Conservation (phyloP, 2,888 invertebrate species). For the Petrolisthes manimaculis region DNA sequence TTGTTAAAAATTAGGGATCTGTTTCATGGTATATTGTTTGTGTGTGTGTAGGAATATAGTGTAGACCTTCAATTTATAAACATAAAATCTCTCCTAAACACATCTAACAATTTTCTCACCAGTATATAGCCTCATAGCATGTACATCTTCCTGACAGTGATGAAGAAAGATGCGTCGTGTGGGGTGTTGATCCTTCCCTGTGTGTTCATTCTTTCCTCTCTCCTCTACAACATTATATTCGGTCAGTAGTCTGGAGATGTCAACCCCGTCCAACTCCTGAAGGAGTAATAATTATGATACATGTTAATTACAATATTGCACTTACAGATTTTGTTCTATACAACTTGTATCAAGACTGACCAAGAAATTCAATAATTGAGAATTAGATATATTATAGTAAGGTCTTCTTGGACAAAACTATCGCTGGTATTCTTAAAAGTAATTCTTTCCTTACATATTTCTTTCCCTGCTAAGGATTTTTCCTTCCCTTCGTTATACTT, state of each 20-base stretch:
- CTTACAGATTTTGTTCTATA: neutral
- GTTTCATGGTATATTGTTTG: too few species aligned
- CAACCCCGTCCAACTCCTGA: constrained; percentile 44
- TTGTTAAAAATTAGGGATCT: too few species aligned
- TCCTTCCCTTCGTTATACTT: too few species aligned
- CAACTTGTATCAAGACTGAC: neutral
- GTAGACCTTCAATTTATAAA: too few species aligned
- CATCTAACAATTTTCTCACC: constrained; percentile 34
- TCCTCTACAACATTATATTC: too few species aligned
- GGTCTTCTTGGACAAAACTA: neutral
- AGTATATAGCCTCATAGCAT: constrained; percentile 38
- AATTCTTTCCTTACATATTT: too few species aligned
- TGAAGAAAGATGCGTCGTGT: constrained; percentile 49
- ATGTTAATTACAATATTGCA: neutral
- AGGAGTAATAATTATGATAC: neutral
- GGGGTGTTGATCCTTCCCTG: too few species aligned
- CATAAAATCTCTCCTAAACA: too few species aligned
- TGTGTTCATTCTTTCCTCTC: too few species aligned
- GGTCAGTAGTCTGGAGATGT: constrained; percentile 43
- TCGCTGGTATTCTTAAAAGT: too few species aligned
- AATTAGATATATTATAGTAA: neutral
- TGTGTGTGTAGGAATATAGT: too few species aligned
- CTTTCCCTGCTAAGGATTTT: too few species aligned
- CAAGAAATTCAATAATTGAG: neutral
- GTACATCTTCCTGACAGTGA: constrained; percentile 44